Evolutionary conservation across 23 tunicate genomes (phyloP).

Genomic region (Trididemnum miniatum): DNA sequence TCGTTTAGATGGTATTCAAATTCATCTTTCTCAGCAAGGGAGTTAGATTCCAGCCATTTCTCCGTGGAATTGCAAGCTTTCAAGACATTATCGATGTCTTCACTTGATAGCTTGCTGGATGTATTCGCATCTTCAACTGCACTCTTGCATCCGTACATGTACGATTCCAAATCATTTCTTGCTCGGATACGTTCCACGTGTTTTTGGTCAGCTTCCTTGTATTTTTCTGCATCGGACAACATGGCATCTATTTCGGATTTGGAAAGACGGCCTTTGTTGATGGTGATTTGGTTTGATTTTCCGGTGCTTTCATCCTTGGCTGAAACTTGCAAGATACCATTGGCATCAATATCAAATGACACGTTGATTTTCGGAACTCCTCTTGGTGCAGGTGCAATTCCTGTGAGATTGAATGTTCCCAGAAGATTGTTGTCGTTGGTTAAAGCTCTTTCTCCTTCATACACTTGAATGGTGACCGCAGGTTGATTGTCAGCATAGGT

Average conservation of each 20-base stretch:
- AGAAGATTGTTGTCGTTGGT: conserved; percentile 85
- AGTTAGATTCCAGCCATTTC: conserved; percentile 56
- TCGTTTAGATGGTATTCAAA: conserved; percentile 47
- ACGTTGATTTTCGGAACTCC: conserved; percentile 80
- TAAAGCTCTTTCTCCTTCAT: conserved; percentile 80
- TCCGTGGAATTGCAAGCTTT: conserved; percentile 28
- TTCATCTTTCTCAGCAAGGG: conserved; percentile 58
- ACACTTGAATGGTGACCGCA: conserved; percentile 76
- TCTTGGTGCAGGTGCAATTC: conserved; percentile 78
- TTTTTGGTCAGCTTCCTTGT: conserved; percentile 62
- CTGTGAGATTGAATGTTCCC: conserved; percentile 68
- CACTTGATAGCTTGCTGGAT: conserved; percentile 27
- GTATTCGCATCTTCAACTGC: conserved; percentile 33
- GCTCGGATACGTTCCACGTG: conserved; percentile 42
- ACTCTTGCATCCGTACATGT: conserved; percentile 43
- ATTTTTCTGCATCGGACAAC: conserved; percentile 67
- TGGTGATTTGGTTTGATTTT: conserved; percentile 72
- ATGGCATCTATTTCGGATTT: conserved; percentile 62
- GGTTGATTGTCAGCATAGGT: conserved; percentile 86
- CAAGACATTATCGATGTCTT: conserved; percentile 35
- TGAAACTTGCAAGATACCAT: conserved; percentile 70
- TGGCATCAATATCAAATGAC: conserved; percentile 68
- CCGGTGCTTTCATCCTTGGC: conserved; percentile 82
- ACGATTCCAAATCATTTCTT: conserved; percentile 53
- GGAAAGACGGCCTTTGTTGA: conserved; percentile 62